Evolutionary conservation across 2,888 invertebrate species (phyloP).

Genomic region (Zhuqinia jingwanae): DNA sequence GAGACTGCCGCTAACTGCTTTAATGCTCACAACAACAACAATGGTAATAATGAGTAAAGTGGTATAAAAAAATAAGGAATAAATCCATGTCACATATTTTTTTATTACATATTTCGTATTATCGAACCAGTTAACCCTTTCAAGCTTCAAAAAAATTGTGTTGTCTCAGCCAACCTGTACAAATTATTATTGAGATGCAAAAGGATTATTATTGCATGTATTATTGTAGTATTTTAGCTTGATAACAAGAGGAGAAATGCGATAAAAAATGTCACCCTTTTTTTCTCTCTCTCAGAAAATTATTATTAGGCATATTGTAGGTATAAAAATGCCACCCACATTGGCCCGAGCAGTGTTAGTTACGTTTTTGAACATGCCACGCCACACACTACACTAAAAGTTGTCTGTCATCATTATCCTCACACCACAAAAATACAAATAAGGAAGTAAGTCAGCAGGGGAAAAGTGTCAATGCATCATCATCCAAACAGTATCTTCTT

Average conservation of each 20-base stretch:
- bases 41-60: not conserved
- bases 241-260: slow-evolving; percentile 8
- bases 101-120: not conserved
- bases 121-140: too few species aligned
- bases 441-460: slow-evolving; percentile 40
- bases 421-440: not conserved
- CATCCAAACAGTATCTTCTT: not conserved
- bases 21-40: too few species aligned
- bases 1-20: too few species aligned
- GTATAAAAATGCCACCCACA: slow-evolving; percentile 67
- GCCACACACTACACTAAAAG: slow-evolving; percentile 7
- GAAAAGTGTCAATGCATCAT: slow-evolving; percentile 28
- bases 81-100: slow-evolving; percentile 49
- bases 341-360: slow-evolving; percentile 52
- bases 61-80: slow-evolving; percentile 57
- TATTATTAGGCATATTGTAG: slow-evolving; percentile 53
- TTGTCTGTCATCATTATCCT: not conserved
- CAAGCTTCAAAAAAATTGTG: too few species aligned
- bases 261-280: slow-evolving; percentile 17
- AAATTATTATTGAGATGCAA: too few species aligned
- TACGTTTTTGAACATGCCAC: slow-evolving; percentile 28
- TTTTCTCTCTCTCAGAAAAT: not conserved
- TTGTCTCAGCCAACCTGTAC: too few species aligned
- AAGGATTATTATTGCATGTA: too few species aligned
- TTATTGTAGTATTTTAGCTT: too few species aligned